These are phyloP conservation scores for Agapostemon virescens DNA, from an alignment of 2,888 invertebrate species.

Conservation along the genomic window DNA sequence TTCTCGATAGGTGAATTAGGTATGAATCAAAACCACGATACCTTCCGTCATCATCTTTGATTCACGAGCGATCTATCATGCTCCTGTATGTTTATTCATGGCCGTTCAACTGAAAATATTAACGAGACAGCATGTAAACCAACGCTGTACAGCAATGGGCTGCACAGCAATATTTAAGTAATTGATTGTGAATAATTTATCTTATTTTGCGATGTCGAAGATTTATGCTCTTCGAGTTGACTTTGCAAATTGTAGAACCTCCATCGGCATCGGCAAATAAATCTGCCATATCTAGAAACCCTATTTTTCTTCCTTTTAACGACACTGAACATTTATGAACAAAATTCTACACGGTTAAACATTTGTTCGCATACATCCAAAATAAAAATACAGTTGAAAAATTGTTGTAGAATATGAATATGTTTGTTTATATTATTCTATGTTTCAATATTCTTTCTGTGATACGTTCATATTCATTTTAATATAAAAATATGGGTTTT, in stretches of 20 bases:
- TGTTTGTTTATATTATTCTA: too few relatives aligned
- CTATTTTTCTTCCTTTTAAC: not conserved
- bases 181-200: not conserved
- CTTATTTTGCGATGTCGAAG: not conserved
- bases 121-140: conserved; percentile 67
- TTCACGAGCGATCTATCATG: conserved; percentile 67
- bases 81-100: conserved; percentile 72
- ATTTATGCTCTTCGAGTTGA: not conserved
- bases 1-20: conserved; percentile 19
- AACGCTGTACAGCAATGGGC: conserved; percentile 66
- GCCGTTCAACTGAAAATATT: conserved; percentile 70
- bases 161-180: conserved; percentile 44
- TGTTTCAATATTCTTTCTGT: too few relatives aligned
- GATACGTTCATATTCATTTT: too few relatives aligned
- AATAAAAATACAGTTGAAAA: too few relatives aligned
- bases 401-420: too few relatives aligned
- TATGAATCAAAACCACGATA: conserved; percentile 62
- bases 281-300: not conserved
- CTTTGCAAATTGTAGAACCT: not conserved
- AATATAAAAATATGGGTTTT: too few relatives aligned
- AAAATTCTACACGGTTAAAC: too few relatives aligned
- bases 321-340: too few relatives aligned
- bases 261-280: not conserved
- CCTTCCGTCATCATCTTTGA: conserved; percentile 58
- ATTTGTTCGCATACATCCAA: too few relatives aligned